Evolutionary conservation across 2,888 invertebrate genomes (phyloP), one percentile per base, ranked within the genome.

Genomic region (Nomada lathburiana): DNA sequence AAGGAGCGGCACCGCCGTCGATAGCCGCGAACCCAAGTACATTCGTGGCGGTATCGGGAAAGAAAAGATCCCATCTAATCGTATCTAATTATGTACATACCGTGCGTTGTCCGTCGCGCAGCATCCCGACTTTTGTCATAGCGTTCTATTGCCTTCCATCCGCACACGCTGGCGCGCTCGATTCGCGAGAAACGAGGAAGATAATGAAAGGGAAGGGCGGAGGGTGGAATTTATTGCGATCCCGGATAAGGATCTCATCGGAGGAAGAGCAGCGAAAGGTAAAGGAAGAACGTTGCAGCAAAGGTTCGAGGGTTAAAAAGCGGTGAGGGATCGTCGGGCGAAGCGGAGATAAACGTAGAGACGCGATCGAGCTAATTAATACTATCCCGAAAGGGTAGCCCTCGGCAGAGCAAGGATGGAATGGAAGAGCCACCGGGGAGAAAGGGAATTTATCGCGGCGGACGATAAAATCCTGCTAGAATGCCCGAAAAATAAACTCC

Each of bases 61-160:
- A 26, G 26, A 26, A 26, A 2, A 26, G 26, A 26, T 26, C 26
- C 26, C 26, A 26, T 50, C 16, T 50, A 50, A 36, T 90, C 91
- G 90, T 91, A 91, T 92, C 91, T 92, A 92, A 92, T 92, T 92
- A 92, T 87, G 88, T 73, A 85, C 89, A 88, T 87, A 76, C 89
- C 83, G 72, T 47, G 64, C 75, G 82, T 82, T 20, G 77, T 83
- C 84, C 84, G 89, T 91, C 89, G 87, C 86, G 82, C 76, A 79
- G 76, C 59, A 69, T 82, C 82, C 81, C 82, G 64, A 18, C 36
- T 71, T 52, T 65, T 65, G 59, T 60, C 72, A 52, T n/a, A 29
- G 50, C 36, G 57, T n/a, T 10, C 10, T 26, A 69, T 50, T 63
- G 62, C 36, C 55, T n/a, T 29, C 65, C 80, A 63, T 59, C 69